phyloP scores from a whole-genome alignment of 2,888 invertebrate species.

The Nezara viridula region DNA sequence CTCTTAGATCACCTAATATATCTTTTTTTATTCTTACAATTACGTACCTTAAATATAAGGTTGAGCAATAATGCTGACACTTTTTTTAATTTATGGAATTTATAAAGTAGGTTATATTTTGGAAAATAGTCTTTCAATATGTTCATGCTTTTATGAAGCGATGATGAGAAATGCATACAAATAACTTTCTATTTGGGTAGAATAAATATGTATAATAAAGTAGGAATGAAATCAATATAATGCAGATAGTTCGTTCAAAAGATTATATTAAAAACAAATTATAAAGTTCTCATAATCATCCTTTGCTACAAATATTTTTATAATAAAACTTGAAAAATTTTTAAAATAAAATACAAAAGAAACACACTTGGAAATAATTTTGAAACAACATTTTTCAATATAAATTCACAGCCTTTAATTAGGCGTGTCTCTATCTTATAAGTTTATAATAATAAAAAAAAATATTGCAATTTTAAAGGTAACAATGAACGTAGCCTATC shows the following conservation, averaged over 20 bases:
- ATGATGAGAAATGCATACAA: neutral
- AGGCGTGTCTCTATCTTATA: constrained; percentile 26
- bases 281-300: constrained; percentile 14
- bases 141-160: no score
- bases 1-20: no score
- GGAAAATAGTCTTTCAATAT: no score
- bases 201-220: neutral
- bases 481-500: constrained; percentile 41
- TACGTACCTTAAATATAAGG: no score
- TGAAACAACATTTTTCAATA: neutral
- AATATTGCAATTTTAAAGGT: constrained; percentile 33
- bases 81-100: no score
- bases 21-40: no score
- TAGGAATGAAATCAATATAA: neutral
- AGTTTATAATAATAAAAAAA: constrained; percentile 20
- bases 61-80: no score
- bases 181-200: neutral
- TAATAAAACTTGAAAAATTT: neutral
- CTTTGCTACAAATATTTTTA: constrained; percentile 21
- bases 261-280: constrained; percentile 38
- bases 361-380: neutral
- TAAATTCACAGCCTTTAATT: constrained; percentile 36
- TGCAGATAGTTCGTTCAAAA: neutral
- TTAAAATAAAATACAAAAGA: constrained; percentile 34
- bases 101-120: no score